Conservation (phyloP, 2,797 vertebrate species). For the Sebastes taczanowskii region DNA sequence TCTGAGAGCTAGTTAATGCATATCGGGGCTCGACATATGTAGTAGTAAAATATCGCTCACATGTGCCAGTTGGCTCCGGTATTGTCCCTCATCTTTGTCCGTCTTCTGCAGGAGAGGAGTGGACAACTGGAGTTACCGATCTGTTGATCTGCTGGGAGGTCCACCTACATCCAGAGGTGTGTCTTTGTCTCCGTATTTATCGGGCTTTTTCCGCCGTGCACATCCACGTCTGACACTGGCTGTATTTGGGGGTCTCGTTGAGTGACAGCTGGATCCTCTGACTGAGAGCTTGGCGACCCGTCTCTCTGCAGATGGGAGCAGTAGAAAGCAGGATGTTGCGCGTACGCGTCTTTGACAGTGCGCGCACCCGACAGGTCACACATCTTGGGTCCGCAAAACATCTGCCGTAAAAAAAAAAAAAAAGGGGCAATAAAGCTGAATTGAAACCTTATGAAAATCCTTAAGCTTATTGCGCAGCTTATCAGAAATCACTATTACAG, state of each 20-base stretch:
- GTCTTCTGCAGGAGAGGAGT: slow-evolving; percentile 23
- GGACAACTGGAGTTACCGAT: slow-evolving; percentile 45
- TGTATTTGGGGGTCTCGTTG: slow-evolving; percentile 31
- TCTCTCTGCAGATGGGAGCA: slow-evolving; percentile 38
- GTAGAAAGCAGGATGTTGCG: slow-evolving; percentile 58
- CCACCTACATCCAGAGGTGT: slow-evolving; percentile 40
- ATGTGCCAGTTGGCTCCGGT: slow-evolving; percentile 61
- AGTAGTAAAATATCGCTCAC: slow-evolving; percentile 43
- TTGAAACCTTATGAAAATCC: not conserved
- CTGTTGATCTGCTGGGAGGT: slow-evolving; percentile 61
- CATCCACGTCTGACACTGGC: slow-evolving; percentile 9
- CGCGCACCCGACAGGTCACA: slow-evolving; percentile 74
- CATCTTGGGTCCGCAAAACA: slow-evolving; percentile 50
- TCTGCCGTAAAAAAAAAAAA: slow-evolving; percentile 8
- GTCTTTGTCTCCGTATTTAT: slow-evolving; percentile 31
- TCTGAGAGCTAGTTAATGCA: slow-evolving; percentile 16
- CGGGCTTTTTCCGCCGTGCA: slow-evolving; percentile 11
- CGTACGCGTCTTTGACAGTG: slow-evolving; percentile 67
- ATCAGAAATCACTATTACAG: not conserved
- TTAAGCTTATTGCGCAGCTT: not conserved
- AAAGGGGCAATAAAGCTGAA: not conserved
- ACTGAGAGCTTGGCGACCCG: slow-evolving; percentile 46
- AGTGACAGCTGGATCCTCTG: slow-evolving; percentile 65
- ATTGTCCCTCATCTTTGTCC: slow-evolving; percentile 38
- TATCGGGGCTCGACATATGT: slow-evolving; percentile 14